Percentiles rank a stretch among this genome's conserved stretches.
phyloP scores from a whole-genome alignment of 1,140 invertebrate genomes.

The Lucilia sericata region DNA sequence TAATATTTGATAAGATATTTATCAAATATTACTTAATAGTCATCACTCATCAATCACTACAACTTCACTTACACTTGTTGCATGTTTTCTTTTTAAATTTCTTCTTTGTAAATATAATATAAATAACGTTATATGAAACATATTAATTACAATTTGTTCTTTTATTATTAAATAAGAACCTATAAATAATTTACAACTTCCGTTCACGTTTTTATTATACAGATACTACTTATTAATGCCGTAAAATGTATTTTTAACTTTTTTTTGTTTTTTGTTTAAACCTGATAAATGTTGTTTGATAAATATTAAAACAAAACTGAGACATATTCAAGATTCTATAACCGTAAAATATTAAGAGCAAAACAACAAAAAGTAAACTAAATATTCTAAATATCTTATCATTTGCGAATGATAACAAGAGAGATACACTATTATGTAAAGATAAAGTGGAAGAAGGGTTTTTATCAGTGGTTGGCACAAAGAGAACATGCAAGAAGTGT shows the following conservation, averaged over 20 bases:
- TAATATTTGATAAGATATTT: too few species aligned
- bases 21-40: too few species aligned
- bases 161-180: background rate
- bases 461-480: too few species aligned
- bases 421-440: too few species aligned
- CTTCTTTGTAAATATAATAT: background rate
- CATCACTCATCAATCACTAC: too few species aligned
- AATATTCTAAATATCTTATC: background rate
- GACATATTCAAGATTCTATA: background rate
- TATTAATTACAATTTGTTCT: background rate
- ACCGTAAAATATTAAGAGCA: background rate
- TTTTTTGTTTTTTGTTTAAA: background rate
- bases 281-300: too few species aligned
- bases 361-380: background rate
- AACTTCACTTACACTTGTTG: background rate
- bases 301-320: too few species aligned
- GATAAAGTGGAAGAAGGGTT: too few species aligned
- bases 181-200: background rate
- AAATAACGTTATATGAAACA: constrained; percentile 9
- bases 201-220: background rate
- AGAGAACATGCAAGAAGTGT: too few species aligned
- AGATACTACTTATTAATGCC: too few species aligned
- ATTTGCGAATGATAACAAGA: background rate
- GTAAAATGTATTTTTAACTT: too few species aligned
- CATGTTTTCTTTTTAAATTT: background rate